These are phyloP conservation scores for Charanyca ferruginea DNA, from an alignment of 2,888 invertebrate genomes.

Conservation along the genomic window DNA sequence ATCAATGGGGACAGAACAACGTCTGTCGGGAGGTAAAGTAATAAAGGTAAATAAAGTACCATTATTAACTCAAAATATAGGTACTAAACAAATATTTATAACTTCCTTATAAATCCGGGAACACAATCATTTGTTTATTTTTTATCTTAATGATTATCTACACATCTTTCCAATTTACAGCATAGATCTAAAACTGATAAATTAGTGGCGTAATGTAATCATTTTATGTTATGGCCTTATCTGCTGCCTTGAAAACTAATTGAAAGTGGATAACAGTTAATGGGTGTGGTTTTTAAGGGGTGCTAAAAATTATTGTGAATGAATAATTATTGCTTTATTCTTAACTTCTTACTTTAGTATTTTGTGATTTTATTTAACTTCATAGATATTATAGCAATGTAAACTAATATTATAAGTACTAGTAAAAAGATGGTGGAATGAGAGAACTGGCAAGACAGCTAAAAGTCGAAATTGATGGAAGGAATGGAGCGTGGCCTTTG, in stretches of 20 bases:
- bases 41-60: no score
- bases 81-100: no score
- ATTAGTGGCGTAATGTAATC: conserved; percentile 26
- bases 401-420: no score
- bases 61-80: background rate
- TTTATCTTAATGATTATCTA: conserved; percentile 44
- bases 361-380: no score
- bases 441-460: no score
- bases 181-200: conserved; percentile 55
- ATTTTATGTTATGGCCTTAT: conserved; percentile 61
- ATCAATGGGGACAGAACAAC: no score
- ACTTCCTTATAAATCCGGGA: conserved; percentile 5
- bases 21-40: no score
- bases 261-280: conserved; percentile 76
- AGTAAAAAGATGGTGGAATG: no score
- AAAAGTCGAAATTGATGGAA: no score
- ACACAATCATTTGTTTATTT: conserved; percentile 7
- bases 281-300: conserved; percentile 38
- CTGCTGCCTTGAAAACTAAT: conserved; percentile 75
- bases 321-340: background rate
- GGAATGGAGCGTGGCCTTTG: no score
- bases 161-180: conserved; percentile 58
- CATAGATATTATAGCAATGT: no score
- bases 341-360: no score
- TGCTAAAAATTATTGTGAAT: conserved; percentile 26